Base-by-base conservation (phyloP, 2,888 invertebrate species). In the Leptopilina myrica region DNA sequence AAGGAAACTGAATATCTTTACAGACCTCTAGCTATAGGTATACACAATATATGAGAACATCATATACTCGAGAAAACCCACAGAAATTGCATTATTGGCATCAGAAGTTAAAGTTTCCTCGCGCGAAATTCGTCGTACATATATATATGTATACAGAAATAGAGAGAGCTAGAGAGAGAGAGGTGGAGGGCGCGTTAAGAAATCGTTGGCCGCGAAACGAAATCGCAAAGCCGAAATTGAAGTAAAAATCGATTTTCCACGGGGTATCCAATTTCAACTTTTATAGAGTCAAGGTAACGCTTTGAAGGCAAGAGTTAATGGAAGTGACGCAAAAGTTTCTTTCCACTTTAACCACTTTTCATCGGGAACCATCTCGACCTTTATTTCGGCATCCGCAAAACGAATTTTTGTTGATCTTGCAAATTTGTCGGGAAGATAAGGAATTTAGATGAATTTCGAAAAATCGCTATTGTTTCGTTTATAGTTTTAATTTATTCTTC, bases 201-300 rank as follows among this genome's bases (percentile, higher is more conserved):
- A 73, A 56, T 11, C 56, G n/a, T 73, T 73, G 73, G 56, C 56
- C 56, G 33, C 73, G 56, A 73, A 33, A 73, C 33, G n/a, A 73
- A 73, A 73, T 73, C 56, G 73, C 56, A 26, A 73, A 73, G 56
- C n/a, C 56, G 56, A 73, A 73, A 73, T 69, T 69, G 26, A 67
- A 15, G 69, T 26, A 26, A 69, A 69, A 69, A 69, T 69, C 69
- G 69, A 69, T 69, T 69, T 69, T 69, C 26, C 69, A 53, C 69
- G 53, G 40, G 53, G 69, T 69, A 49, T 69, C 69, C 69, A 69
- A 69, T 69, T 53, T 73, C 56, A 56, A 56, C 53, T 73, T 73
- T 73, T 56, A 73, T 56, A 26, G 26, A 73, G 56, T 73, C 73
- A 56, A 73, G 73, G 73, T 73, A 56, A 73, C 56, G 73, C 56